phyloP scores from a whole-genome alignment of 2,797 vertebrate genomes.

The Salarias fasciatus region DNA sequence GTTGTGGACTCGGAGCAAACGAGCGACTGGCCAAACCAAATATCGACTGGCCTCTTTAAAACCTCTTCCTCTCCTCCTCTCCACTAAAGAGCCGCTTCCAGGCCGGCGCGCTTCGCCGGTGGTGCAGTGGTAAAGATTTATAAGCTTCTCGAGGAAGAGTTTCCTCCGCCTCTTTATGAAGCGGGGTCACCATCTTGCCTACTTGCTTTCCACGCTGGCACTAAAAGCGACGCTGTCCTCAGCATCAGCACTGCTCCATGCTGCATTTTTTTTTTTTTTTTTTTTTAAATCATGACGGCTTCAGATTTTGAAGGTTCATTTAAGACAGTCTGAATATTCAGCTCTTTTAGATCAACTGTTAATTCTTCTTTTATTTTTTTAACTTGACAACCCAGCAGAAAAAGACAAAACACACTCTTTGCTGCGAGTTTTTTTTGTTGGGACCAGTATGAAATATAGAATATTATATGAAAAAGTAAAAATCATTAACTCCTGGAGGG shows the following conservation, averaged over 20 bases:
- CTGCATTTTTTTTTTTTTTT: conserved; percentile 36
- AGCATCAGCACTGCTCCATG: conserved; percentile 26
- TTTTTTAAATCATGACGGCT: conserved; percentile 27
- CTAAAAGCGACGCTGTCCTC: conserved; percentile 31
- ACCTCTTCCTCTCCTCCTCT: not conserved
- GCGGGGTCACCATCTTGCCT: conserved; percentile 16
- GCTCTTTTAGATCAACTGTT: conserved; percentile 1
- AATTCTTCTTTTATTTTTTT: conserved; percentile 6
- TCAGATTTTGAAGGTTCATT: conserved; percentile 19
- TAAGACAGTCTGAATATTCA: conserved; percentile 22
- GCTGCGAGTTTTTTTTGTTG: conserved; percentile 23
- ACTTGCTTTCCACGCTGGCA: conserved; percentile 15
- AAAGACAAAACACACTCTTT: not conserved
- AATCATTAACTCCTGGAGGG: conserved; percentile 37
- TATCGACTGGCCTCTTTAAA: conserved; percentile 3
- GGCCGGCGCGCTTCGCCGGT: not conserved
- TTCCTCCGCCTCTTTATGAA: conserved; percentile 26
- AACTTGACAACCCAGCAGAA: not conserved
- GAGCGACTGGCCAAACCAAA: not conserved
- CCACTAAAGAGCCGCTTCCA: not conserved
- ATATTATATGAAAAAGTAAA: not conserved
- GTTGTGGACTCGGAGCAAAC: not conserved
- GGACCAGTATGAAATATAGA: conserved; percentile 28
- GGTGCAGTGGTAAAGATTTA: conserved; percentile 27
- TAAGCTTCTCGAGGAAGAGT: conserved; percentile 22